Evolutionary conservation across 2,888 invertebrate genomes (phyloP), one percentile per base, ranked within the genome.

Genomic region (Diaprepes abbreviatus): DNA sequence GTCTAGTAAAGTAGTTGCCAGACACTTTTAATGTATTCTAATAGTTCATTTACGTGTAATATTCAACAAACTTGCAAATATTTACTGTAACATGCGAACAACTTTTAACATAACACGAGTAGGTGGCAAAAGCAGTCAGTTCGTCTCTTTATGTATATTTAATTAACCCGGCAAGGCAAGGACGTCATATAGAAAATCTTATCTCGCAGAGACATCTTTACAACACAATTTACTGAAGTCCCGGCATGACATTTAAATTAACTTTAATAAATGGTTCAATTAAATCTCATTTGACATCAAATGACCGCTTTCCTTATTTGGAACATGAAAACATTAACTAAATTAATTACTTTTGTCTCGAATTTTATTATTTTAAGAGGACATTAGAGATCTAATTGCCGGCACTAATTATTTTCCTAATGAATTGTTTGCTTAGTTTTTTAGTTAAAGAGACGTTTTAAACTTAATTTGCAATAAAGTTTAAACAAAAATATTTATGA

Each of bases 231-330:
- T 67, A 67, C 54, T 38, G 24, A 59, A 66, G 50, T 36, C 43
- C 9, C 33, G 54, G 43, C 55, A 62, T 54, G 68, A 63, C 62
- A 57, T 68, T 68, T 68, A 68, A 68, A 68, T 68, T 68, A 68
- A 62, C 55, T 35, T 21, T 63, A 58, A 68, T 68, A 68, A 68
- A 68, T 68, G 68, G 57, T 68, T 68, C 68, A 68, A 68, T 68
- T 68, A 68, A 68, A 68, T 63, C 35, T 68, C 48, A 63, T 68
- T 68, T 55, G 63, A 68, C 63, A 57, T 63, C 48, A 57, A 63
- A 36, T 48, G 54, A 40, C 45, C 33, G 60, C 43, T 62, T 45
- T 58, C 63, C 63, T 55, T 63, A 48, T 63, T 68, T 31, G 60
- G 54, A 7, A 12, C 31, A 60, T 55, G 31, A 50, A 50, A 50